phyloP scores from a whole-genome alignment of 1,140 invertebrate species.

The Eupristina koningsbergeri region DNA sequence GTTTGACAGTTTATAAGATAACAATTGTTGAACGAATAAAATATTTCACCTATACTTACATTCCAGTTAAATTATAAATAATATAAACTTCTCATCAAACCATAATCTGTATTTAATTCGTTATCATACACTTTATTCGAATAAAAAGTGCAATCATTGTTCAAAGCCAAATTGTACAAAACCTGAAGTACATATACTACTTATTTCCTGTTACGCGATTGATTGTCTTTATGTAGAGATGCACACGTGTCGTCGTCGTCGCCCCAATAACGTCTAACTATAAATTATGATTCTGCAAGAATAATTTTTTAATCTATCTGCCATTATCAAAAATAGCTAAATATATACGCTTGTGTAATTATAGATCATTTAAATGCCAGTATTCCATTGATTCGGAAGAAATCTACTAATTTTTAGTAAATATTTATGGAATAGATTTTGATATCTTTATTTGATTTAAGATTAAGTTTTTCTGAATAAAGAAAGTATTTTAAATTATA shows the following conservation, averaged over 20 bases:
- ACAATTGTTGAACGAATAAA: too few relatives aligned
- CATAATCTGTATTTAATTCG: background rate
- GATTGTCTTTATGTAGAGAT: background rate
- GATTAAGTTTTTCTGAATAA: background rate
- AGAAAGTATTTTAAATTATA: background rate
- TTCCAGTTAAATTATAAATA: background rate
- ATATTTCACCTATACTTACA: background rate
- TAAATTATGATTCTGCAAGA: slow-evolving; percentile 20
- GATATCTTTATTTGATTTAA: background rate
- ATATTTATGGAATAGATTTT: background rate
- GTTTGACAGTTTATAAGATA: too few relatives aligned
- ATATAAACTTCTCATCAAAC: background rate
- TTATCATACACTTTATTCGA: background rate
- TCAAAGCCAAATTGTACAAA: background rate
- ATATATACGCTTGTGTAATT: background rate
- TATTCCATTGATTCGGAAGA: background rate
- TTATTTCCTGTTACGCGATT: slow-evolving; percentile 38
- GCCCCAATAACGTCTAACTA: slow-evolving; percentile 5
- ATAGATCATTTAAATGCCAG: background rate
- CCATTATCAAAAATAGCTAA: background rate
- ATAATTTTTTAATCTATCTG: background rate
- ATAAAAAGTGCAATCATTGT: background rate
- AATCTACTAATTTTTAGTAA: background rate
- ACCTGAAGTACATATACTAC: slow-evolving; percentile 22
- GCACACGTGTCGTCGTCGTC: background rate